Conservation (phyloP, 35 echinoderm and acorn worm genomes). For the Ptychodera flava region DNA sequence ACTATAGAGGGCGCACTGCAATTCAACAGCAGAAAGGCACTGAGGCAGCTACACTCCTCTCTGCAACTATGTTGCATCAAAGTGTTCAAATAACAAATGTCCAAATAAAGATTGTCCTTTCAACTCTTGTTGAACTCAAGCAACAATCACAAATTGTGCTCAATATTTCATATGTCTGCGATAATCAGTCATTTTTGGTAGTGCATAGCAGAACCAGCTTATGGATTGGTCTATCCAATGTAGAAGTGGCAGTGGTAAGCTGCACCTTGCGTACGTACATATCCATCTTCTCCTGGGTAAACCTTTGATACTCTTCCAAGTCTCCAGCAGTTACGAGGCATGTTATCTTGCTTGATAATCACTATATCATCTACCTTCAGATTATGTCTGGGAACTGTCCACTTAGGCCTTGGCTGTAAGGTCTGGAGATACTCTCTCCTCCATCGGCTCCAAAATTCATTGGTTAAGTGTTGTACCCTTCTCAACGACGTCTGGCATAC, state of each 20-base stretch:
- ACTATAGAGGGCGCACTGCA: no score
- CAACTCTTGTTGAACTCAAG: no score
- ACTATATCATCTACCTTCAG: conserved; percentile 21
- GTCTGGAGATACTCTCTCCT: conserved; percentile 13
- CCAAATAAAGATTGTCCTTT: no score
- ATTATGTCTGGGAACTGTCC: conserved; percentile 8
- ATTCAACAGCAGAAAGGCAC: no score
- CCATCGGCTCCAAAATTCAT: conserved; percentile 58
- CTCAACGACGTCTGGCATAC: conserved; percentile 49
- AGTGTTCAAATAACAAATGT: no score
- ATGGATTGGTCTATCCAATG: conserved; percentile 3
- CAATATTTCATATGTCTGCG: no score
- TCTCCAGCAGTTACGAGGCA: conserved; percentile 14
- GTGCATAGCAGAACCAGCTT: not conserved
- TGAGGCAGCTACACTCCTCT: no score
- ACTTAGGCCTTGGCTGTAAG: conserved; percentile 12
- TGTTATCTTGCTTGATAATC: conserved; percentile 15
- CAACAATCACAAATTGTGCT: no score
- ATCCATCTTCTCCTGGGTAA: conserved; percentile 22
- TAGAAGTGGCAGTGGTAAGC: conserved; percentile 12
- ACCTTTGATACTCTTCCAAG: conserved; percentile 22
- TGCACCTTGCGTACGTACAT: conserved; percentile 46
- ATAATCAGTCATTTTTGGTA: no score
- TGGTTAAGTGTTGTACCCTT: conserved; percentile 51
- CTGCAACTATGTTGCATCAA: no score